Base-by-base conservation (phyloP, 1,140 invertebrate genomes). In the Diplogasteroides magnus region DNA sequence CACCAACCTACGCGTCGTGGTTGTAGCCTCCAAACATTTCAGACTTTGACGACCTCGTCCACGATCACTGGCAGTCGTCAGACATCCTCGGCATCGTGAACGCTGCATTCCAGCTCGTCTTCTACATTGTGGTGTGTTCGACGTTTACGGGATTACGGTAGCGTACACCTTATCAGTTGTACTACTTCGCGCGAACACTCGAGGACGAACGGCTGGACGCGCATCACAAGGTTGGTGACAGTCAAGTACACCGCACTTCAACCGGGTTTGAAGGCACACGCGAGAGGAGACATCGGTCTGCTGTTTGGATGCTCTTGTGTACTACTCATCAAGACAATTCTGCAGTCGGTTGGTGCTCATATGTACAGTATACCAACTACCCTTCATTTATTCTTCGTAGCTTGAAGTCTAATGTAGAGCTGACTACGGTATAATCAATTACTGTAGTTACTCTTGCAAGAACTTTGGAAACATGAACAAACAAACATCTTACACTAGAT, bases 251-350 rank as follows among this genome's bases (percentile, higher is more conserved):
- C n/a, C n/a, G n/a, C n/a, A n/a, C n/a, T n/a, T n/a, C 37, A 11
- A 48, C 37, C 19, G 37, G 6, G 19, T 19, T 48, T 19, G 6
- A 6, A 48, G 61, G 81, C 80, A 29, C 82, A 82, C 65, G 75
- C 80, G 15, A 48, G 81, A 63, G 80, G 80, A 55, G 80, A 82
- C 59, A 69, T 82, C 31, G 72, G 80, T 37, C 71, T 83, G 31
- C 72, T 82, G 14, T 76, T 82, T 57, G 80, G 80, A 3, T 82
- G 80, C 67, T 69, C 67, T 26, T 23, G 74, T 31, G 75, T 82
- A 14, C 74, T 82, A 57, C 31, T 74, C 23, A 64, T 74, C 37
- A 74, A 74, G 58, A 37, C 19, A 6, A 48, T 48, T 19, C 37
- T 48, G 48, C 64, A 56, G 64, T 11, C 37, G 37, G 37, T 48